Evolutionary conservation across 2,113 vertebrate species (phyloP).

Genomic region (Trichomycterus rosablanca): DNA sequence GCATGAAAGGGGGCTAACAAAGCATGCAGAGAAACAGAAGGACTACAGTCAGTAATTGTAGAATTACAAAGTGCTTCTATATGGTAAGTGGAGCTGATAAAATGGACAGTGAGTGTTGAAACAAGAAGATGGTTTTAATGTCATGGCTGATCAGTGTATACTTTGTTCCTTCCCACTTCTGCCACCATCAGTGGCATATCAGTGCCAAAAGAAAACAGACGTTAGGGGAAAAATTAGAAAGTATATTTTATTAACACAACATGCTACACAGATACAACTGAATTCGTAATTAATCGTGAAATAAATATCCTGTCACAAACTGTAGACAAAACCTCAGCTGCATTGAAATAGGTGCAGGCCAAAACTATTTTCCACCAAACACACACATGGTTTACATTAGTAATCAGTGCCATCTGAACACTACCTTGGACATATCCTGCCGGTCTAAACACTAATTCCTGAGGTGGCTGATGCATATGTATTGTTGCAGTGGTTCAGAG

Average conservation of each 20-base stretch:
- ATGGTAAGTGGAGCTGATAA: too few relatives aligned
- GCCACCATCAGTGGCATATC: too few relatives aligned
- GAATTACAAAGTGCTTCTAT: too few relatives aligned
- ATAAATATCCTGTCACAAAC: conserved; percentile 28
- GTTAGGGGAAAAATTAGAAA: conserved; percentile 40
- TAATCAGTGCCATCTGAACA: conserved; percentile 27
- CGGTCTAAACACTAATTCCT: conserved; percentile 31
- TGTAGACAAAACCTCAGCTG: conserved; percentile 29
- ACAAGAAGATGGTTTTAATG: too few relatives aligned
- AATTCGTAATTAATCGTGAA: too few relatives aligned
- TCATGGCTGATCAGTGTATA: too few relatives aligned
- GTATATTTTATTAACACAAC: conserved; percentile 41
- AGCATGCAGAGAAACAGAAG: too few relatives aligned
- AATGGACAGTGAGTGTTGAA: too few relatives aligned
- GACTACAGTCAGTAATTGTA: too few relatives aligned
- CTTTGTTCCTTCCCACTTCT: too few relatives aligned
- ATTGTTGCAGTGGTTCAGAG: conserved; percentile 26
- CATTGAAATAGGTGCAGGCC: conserved; percentile 31
- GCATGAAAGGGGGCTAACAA: too few relatives aligned
- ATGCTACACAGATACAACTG: conserved; percentile 39
- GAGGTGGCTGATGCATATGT: conserved; percentile 41
- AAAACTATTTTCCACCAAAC: conserved; percentile 23
- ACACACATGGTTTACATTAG: conserved; percentile 22
- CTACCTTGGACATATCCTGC: conserved; percentile 29
- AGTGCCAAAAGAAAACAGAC: too few relatives aligned